Base-by-base conservation (phyloP, 2,888 invertebrate species). In the Cheilosia vernalis region DNA sequence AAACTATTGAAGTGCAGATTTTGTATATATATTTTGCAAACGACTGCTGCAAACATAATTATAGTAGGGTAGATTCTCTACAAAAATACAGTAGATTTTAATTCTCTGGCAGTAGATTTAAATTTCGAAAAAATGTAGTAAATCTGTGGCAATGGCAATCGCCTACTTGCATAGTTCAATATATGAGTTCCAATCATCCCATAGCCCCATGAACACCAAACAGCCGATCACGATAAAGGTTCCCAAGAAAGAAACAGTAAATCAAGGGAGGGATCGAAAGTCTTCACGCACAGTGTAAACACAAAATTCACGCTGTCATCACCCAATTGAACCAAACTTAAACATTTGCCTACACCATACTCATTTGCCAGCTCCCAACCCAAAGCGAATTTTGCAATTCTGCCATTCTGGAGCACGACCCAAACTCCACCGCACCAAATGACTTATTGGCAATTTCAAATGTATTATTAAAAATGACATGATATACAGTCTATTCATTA, bases 401-500 rank as follows among this genome's bases (percentile, higher is more conserved):
- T 42, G 40, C 47, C 21, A 15, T 9, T 56, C 19, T 24, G 56
- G 42, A 58, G 37, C 40, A 53, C 44, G 56, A 60, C 40, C 17
- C 9, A 40, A 49, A 19, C 40, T 15, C 53, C 24, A 37, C 53
- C 53, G 21, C 69, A 47, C 49, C 70, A 60, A 85, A 85, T 85
- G 80, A 85, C 81, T 85, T 80, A 80, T 85, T 85, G 74, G 55
- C 84, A 85, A 76, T 80, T 85, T 81, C 76, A 85, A 37, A 76
- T 85, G 81, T 85, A 80, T 76, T 85, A 85, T 81, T 85, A 76
- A 80, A 85, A 85, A 81, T 85, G 84, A 85, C 84, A 81, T 85
- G 84, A 85, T 85, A 85, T 85, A 85, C 76, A 70, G 84, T 85
- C 84, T 80, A 70, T 85, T 85, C 84, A 85, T 85, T 85, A 85